These are phyloP conservation scores for Drosophila busckii DNA, from an alignment of 1,140 invertebrate genomes.

Conservation along the genomic window DNA sequence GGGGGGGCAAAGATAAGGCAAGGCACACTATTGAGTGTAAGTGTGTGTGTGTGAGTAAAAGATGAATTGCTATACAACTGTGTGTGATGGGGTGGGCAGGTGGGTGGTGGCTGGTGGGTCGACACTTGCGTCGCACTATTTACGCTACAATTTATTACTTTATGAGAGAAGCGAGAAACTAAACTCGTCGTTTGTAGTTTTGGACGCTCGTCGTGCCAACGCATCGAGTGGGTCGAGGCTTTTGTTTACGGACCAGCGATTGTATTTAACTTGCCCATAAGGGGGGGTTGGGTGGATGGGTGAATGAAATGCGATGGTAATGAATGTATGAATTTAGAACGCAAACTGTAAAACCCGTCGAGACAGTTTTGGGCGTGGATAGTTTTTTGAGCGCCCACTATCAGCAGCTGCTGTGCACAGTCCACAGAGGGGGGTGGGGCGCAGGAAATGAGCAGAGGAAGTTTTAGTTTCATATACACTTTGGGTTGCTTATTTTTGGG, in stretches of 20 bases:
- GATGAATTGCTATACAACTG: slow-evolving; percentile 24
- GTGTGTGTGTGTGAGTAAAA: slow-evolving; percentile 5
- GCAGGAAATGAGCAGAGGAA: slow-evolving; percentile 76
- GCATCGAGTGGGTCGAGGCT: slow-evolving; percentile 9
- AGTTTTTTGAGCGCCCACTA: slow-evolving; percentile 63
- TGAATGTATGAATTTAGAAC: slow-evolving; percentile 77
- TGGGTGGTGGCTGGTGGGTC: slow-evolving; percentile 20
- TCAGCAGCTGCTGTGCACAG: slow-evolving; percentile 37
- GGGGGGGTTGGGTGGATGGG: slow-evolving; percentile 19
- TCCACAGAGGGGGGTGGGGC: slow-evolving; percentile 4
- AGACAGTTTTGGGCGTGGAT: slow-evolving; percentile 72
- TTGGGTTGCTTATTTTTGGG: slow-evolving; percentile 16
- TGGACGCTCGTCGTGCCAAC: background rate
- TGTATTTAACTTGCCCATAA: slow-evolving; percentile 59
- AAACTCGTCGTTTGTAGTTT: slow-evolving; percentile 29
- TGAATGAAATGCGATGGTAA: slow-evolving; percentile 69
- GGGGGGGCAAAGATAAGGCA: no score
- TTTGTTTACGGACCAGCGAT: slow-evolving; percentile 72
- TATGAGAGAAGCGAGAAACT: slow-evolving; percentile 55
- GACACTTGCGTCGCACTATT: slow-evolving; percentile 70
- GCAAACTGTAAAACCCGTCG: slow-evolving; percentile 72
- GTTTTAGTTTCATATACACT: slow-evolving; percentile 72
- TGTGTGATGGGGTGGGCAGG: background rate
- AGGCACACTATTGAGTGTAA: no score
- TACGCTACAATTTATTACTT: slow-evolving; percentile 78